Evolutionary conservation across 2,888 invertebrate genomes (phyloP).

Genomic region (Sphaerophoria rueppellii): DNA sequence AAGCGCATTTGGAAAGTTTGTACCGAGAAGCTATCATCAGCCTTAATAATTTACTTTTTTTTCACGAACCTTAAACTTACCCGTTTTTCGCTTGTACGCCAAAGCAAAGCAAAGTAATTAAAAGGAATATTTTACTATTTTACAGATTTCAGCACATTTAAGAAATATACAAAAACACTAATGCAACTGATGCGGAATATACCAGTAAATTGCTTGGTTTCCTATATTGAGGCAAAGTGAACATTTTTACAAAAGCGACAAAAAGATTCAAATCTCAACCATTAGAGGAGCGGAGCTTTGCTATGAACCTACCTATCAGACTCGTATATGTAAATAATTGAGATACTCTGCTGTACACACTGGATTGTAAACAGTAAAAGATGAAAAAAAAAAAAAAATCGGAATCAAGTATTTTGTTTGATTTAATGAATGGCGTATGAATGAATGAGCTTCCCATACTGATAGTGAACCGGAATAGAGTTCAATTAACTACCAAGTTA

Average conservation of each 20-base stretch:
- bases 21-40: too few relatives aligned
- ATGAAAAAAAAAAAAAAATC: neutral
- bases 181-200: constrained; percentile 50
- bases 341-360: neutral
- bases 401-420: constrained; percentile 48
- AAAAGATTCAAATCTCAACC: constrained; percentile 56
- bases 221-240: constrained; percentile 41
- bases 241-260: constrained; percentile 52
- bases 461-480: constrained; percentile 45
- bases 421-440: constrained; percentile 63
- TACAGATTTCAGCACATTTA: constrained; percentile 28
- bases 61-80: too few relatives aligned
- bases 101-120: constrained; percentile 38
- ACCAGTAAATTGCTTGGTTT: constrained; percentile 25
- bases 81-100: too few relatives aligned
- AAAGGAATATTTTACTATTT: constrained; percentile 7
- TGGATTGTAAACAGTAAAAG: neutral
- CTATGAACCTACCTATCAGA: neutral
- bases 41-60: too few relatives aligned
- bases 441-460: constrained; percentile 68
- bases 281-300: neutral
- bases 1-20: too few relatives aligned
- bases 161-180: constrained; percentile 6
- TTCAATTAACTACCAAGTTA: constrained; percentile 66
- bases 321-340: neutral